These are phyloP conservation scores for Enoplosus armatus DNA, from an alignment of 2,797 vertebrate genomes.

Conservation along the genomic window DNA sequence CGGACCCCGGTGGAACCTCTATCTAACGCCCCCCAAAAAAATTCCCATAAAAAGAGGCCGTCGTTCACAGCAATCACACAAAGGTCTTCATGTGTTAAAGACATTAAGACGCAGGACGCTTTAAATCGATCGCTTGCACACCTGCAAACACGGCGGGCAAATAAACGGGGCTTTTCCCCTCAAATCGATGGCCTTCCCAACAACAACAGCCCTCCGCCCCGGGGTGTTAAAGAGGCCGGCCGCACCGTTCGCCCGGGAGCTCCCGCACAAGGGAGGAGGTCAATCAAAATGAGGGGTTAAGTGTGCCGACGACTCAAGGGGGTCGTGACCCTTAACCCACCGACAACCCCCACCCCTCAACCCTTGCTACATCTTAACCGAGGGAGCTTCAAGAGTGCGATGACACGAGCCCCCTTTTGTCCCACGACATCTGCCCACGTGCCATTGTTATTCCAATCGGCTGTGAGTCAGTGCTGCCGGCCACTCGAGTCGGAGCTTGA, in stretches of 20 bases:
- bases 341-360: constrained; percentile 32
- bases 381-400: constrained; percentile 36
- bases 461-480: constrained; percentile 21
- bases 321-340: constrained; percentile 74
- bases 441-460: constrained; percentile 76
- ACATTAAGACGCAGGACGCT: constrained; percentile 8
- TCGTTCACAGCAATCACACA: constrained; percentile 15
- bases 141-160: constrained; percentile 5
- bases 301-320: constrained; percentile 77
- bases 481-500: not conserved
- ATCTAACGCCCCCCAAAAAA: too few relatives aligned
- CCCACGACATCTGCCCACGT: constrained; percentile 69
- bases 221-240: constrained; percentile 54
- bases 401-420: constrained; percentile 68
- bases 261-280: constrained; percentile 71
- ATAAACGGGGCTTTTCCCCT: not conserved
- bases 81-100: constrained; percentile 33
- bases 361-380: constrained; percentile 41
- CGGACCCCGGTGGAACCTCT: not conserved
- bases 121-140: constrained; percentile 28
- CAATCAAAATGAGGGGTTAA: constrained; percentile 82
- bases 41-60: not conserved
- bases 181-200: constrained; percentile 23
- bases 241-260: constrained; percentile 56
- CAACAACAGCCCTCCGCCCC: constrained; percentile 43